A percentile compares a stretch with the other conserved stretches of the same genome.
These are phyloP conservation scores for Sarcophilus harrisii DNA, from an alignment of 2,797 vertebrate species.

Conservation along the genomic window DNA sequence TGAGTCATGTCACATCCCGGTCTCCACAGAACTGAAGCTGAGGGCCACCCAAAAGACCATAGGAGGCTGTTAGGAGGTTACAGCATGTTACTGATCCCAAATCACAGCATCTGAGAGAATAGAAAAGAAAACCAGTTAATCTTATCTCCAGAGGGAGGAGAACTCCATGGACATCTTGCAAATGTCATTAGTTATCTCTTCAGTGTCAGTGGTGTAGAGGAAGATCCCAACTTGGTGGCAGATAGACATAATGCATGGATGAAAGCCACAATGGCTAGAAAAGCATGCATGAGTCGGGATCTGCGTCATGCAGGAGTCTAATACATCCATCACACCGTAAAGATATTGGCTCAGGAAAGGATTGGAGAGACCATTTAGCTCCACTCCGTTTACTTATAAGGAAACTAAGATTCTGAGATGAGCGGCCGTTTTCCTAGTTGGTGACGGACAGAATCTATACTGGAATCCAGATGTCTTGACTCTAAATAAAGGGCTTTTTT, in stretches of 20 bases:
- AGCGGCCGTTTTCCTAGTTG: neutral
- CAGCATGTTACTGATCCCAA: neutral
- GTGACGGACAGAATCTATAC: neutral
- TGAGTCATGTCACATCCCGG: neutral
- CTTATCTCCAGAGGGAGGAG: neutral
- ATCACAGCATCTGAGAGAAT: neutral
- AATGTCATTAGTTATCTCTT: neutral
- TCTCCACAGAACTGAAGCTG: neutral
- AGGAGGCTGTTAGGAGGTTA: neutral
- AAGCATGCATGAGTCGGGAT: neutral
- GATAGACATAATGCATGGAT: neutral
- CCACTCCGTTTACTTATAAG: neutral
- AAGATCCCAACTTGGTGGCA: neutral
- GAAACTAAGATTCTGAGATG: neutral
- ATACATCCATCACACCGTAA: neutral
- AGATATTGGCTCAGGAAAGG: neutral
- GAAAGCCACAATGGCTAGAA: neutral
- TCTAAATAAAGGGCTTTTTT: neutral
- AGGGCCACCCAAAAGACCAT: neutral
- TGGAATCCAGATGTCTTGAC: neutral
- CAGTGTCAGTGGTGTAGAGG: neutral
- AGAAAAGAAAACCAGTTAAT: neutral
- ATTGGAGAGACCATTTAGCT: neutral
- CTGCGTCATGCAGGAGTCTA: neutral
- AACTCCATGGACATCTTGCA: neutral